Percentiles rank a stretch among this genome's conserved stretches.
These are phyloP conservation scores for Tangara arthus DNA, from an alignment of 2,797 vertebrate genomes.

Conservation along the genomic window DNA sequence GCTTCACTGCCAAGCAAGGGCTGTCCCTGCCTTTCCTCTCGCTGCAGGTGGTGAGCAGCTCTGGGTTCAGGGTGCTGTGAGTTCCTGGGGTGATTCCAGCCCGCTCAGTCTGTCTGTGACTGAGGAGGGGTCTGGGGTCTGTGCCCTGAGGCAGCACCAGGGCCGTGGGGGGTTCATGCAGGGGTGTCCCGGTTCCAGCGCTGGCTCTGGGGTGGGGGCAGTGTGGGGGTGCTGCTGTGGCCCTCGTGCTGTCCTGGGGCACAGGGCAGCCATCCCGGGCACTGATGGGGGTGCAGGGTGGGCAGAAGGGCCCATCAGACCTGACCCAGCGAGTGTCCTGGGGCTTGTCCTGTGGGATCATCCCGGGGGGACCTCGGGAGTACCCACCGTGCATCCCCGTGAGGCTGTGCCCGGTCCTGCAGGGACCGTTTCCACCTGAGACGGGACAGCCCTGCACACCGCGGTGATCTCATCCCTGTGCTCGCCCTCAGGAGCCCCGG, in stretches of 20 bases:
- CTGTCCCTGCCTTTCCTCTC: background rate
- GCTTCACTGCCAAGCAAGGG: background rate
- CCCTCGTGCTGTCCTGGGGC: rapidly evolving
- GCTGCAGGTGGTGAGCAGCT: background rate
- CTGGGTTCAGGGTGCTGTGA: background rate
- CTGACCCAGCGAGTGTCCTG: rapidly evolving
- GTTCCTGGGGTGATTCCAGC: background rate
- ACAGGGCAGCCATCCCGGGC: rapidly evolving
- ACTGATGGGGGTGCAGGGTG: rapidly evolving
- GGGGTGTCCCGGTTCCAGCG: rapidly evolving
- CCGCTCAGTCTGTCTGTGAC: rapidly evolving
- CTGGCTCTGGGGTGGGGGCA: background rate
- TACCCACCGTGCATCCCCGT: rapidly evolving
- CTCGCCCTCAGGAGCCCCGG: background rate
- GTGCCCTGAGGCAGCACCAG: background rate
- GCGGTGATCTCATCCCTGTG: rapidly evolving
- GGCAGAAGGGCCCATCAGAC: background rate
- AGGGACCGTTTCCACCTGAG: rapidly evolving
- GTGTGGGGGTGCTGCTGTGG: background rate
- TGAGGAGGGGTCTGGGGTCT: background rate
- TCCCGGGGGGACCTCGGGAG: rapidly evolving
- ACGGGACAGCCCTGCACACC: background rate
- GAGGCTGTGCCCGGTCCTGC: background rate
- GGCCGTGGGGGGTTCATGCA: rapidly evolving
- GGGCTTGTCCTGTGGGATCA: background rate